These are phyloP conservation scores for Montipora efflorescens DNA, from an alignment of 64 coral and sea anemone species.

Conservation along the genomic window DNA sequence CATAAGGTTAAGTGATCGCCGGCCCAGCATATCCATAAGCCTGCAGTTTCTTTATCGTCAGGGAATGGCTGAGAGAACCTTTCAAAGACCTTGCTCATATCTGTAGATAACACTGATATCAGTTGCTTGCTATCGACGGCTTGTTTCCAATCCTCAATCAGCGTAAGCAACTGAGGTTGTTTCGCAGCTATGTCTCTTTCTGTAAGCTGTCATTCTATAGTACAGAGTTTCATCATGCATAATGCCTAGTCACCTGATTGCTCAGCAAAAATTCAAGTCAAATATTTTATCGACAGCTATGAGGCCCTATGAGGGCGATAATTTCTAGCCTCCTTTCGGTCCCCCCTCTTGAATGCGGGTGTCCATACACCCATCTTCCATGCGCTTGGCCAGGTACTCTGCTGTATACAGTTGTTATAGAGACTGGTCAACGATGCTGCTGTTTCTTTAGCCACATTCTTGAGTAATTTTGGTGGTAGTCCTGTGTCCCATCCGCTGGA, in stretches of 20 bases:
- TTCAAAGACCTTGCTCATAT: not conserved
- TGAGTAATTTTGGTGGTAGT: constrained; percentile 17
- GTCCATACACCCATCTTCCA: constrained; percentile 36
- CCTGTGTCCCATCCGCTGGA: constrained; percentile 30
- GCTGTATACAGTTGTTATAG: constrained; percentile 7
- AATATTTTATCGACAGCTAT: constrained; percentile 10
- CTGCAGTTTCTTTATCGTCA: not conserved
- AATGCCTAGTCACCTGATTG: not conserved
- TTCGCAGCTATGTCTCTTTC: not conserved
- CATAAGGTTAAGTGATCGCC: no score
- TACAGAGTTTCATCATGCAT: not conserved
- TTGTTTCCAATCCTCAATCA: constrained; percentile 15
- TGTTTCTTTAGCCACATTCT: constrained; percentile 9
- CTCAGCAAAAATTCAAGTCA: not conserved
- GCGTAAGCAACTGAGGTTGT: not conserved
- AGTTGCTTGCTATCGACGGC: not conserved
- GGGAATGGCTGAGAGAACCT: no score
- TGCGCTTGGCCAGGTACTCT: not conserved
- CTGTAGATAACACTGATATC: not conserved
- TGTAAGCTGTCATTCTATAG: not conserved
- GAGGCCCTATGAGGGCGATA: constrained; percentile 21
- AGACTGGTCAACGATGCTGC: constrained; percentile 7
- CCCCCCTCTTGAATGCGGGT: constrained; percentile 21
- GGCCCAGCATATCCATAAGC: not conserved
- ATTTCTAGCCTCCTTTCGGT: not conserved